Evolutionary conservation across 2,888 invertebrate species (phyloP), one percentile per base, ranked within the genome.

Genomic region (Rotaria macrura): DNA sequence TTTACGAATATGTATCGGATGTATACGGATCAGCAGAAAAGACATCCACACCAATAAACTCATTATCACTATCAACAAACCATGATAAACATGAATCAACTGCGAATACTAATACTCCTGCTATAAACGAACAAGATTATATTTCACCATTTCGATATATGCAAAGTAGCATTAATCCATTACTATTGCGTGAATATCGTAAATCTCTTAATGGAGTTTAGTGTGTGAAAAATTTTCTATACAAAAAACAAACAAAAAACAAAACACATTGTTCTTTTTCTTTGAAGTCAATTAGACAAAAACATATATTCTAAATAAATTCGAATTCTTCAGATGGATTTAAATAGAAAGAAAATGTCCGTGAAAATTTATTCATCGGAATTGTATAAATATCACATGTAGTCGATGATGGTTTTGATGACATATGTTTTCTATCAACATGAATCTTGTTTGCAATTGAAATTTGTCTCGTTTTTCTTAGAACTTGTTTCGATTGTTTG

Each of bases 101-200:
- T 6, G 1, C 20, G 7, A 38, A 34, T 4, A 34, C 5, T 0
- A 72, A 23, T 23, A 25, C 0, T 40, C 5, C 6, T 25, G 23
- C 10, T n/a, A 9, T 5, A 34, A 34, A 65, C 65, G 17, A 34
- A 34, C 14, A 65, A 43, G 25, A 40, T 10, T 79, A 17, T 43
- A 79, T 79, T 12, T 79, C 79, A 43, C 79, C 79, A 79, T 43
- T 43, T 43, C 79, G 43, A 40, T 79, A 79, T 43, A 79, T 79
- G 79, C 79, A 79, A 79, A 79, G 79, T 43, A 79, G 79, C 43
- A 7, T 79, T 79, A 79, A 79, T 79, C 79, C 79, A 6, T 43
- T 43, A n/a, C n/a, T 79, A 43, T 14, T 79, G 12, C 40, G n/a
- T n/a, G 79, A 79, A 79, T 79, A 79, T 79, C 79, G n/a, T 65